phyloP scores from a whole-genome alignment of 2,888 invertebrate species.

The Ernsta delagoae region DNA sequence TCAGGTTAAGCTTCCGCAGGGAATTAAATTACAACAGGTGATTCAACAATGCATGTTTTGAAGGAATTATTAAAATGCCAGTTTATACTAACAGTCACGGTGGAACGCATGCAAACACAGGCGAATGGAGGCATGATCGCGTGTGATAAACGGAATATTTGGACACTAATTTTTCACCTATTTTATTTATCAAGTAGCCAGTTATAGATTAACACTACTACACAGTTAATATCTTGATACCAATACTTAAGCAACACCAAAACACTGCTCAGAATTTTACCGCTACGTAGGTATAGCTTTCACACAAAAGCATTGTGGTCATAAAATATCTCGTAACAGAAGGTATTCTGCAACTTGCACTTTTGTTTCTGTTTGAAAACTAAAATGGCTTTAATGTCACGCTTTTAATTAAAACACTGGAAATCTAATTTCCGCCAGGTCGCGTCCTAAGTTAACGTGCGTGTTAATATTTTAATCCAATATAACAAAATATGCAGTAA shows the following conservation, averaged over 20 bases:
- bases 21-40: slow-evolving; percentile 81
- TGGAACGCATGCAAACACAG: slow-evolving; percentile 24
- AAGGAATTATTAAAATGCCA: slow-evolving; percentile 25
- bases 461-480: too few species aligned
- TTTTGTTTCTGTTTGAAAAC: neutral
- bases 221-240: neutral
- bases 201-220: slow-evolving; percentile 11
- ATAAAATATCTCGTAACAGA: too few species aligned
- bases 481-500: too few species aligned
- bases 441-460: too few species aligned
- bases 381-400: too few species aligned
- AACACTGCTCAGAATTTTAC: neutral
- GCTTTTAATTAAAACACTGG: too few species aligned
- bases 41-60: slow-evolving; percentile 45
- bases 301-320: too few species aligned
- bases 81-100: slow-evolving; percentile 4
- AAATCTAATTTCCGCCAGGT: too few species aligned
- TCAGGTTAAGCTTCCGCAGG: slow-evolving; percentile 79
- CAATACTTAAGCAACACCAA: too few species aligned
- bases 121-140: slow-evolving; percentile 13
- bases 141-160: neutral
- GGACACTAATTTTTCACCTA: neutral
- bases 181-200: neutral
- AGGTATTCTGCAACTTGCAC: neutral
- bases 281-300: too few species aligned